Percentiles rank a stretch among this genome's conserved stretches.
Evolutionary conservation across 2,113 vertebrate species (phyloP).

Genomic region (Xiphophorus maculatus): DNA sequence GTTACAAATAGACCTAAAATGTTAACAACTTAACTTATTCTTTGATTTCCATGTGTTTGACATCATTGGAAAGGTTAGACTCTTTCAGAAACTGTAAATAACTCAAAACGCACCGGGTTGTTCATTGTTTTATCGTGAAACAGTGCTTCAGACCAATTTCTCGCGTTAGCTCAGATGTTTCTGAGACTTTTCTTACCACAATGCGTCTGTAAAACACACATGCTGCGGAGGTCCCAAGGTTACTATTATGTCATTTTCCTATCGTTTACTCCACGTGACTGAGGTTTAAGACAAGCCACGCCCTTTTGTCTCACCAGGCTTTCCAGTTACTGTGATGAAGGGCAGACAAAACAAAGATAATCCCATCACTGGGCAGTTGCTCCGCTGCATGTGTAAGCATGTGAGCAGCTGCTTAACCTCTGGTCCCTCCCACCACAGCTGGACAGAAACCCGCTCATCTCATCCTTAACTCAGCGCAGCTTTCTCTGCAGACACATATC

Average conservation of each 20-base stretch:
- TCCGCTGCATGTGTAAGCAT: slow-evolving; percentile 59
- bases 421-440: slow-evolving; percentile 22
- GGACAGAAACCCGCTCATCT: background rate
- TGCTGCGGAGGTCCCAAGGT: background rate
- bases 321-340: slow-evolving; percentile 69
- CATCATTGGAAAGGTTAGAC: too few species aligned
- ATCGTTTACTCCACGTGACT: background rate
- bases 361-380: slow-evolving; percentile 64
- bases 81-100: too few species aligned
- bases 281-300: slow-evolving; percentile 14
- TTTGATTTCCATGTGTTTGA: too few species aligned
- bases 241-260: background rate
- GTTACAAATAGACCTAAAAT: too few species aligned
- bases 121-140: too few species aligned
- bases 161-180: too few species aligned
- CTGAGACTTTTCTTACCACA: too few species aligned
- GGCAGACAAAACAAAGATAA: slow-evolving; percentile 76
- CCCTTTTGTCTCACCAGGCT: slow-evolving; percentile 30
- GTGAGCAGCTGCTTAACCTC: slow-evolving; percentile 67
- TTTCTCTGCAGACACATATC: background rate
- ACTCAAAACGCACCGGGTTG: too few species aligned
- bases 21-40: too few species aligned
- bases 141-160: too few species aligned
- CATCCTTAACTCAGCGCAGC: background rate
- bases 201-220: too few species aligned